Evolutionary conservation across 30 jellyfish, hydroid and myxozoan genomes (phyloP), one percentile per base, ranked within the genome.

Genomic region (Phacellophora camtschatica): DNA sequence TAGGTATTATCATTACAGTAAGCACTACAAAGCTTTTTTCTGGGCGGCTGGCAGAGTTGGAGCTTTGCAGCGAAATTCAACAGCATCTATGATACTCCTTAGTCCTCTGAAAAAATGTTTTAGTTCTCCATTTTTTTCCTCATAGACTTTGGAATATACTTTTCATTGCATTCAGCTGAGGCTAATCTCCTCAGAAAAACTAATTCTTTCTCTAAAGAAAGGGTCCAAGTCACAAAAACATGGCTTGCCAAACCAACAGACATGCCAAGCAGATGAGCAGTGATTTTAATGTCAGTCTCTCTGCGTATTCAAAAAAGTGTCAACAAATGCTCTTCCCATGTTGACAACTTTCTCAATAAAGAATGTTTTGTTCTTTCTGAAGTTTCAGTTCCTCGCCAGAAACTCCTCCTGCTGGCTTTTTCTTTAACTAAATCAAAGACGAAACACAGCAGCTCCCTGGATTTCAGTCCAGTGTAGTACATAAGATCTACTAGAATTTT

Each of bases 291-390:
- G 48, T 71, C 84, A 3, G 65, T 51, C 18, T 75, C 86, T 20
- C 76, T 33, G 27, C 76, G 59, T 29, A 22, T 50, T 73, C 86
- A 41, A 31, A 25, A 1, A 18, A 49, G 18, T 25, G 86, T 50
- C 3, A 73, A 75, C 45, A 73, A 51, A 20, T 49, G 53, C 23
- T 73, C 86, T 31, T 73, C 86, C 86, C 86, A 73, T 23, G 75
- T 73, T 22, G 58, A 8, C n/a, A 71, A 29, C 7, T 32, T 20
- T 4, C 86, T 25, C 35, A 18, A 13, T 29, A 29, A 53, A 12
- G 64, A 28, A 33, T 15, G 10, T 37, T 32, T 28, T 3, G 33
- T 0, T 51, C 15, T 49, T 25, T 19, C 27, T 43, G 8, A 4
- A 22, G 73, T n/a, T 46, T 49, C 61, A 15, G 1, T 2, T 19